A percentile compares a stretch with the other conserved stretches of the same genome.
Conservation (phyloP, 2,888 invertebrate species). For the Elysia crispata region DNA sequence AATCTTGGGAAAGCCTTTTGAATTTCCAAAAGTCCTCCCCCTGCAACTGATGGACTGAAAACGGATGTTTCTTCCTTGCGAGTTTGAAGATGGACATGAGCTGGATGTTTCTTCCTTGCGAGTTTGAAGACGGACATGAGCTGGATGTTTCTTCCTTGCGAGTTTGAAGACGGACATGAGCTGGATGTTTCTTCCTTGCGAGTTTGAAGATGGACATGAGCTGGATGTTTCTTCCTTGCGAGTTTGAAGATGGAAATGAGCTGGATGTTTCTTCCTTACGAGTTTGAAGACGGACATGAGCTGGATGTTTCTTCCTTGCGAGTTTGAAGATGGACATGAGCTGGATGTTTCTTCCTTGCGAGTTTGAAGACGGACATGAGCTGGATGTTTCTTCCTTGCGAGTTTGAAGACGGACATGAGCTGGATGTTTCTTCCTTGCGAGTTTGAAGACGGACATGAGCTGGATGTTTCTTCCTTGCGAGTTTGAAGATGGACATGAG, state of each 20-base stretch:
- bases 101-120: conserved; percentile 17
- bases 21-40: conserved; percentile 3
- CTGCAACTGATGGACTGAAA: conserved; percentile 1
- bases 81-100: conserved; percentile 12
- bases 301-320: conserved; percentile 12
- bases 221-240: conserved; percentile 12
- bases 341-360: conserved; percentile 12
- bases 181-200: conserved; percentile 12
- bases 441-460: background rate
- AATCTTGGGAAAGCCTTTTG: conserved; percentile 12
- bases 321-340: background rate
- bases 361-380: background rate
- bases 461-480: conserved; percentile 12
- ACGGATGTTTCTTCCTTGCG: conserved; percentile 18
- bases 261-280: conserved; percentile 7
- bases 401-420: background rate
- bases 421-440: conserved; percentile 12
- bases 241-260: background rate
- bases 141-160: conserved; percentile 12
- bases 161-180: background rate
- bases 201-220: background rate
- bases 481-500: background rate
- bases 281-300: background rate
- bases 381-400: conserved; percentile 12
- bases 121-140: background rate